Conservation (phyloP, 2,113 vertebrate species). For the Lichenostomus cassidix region DNA sequence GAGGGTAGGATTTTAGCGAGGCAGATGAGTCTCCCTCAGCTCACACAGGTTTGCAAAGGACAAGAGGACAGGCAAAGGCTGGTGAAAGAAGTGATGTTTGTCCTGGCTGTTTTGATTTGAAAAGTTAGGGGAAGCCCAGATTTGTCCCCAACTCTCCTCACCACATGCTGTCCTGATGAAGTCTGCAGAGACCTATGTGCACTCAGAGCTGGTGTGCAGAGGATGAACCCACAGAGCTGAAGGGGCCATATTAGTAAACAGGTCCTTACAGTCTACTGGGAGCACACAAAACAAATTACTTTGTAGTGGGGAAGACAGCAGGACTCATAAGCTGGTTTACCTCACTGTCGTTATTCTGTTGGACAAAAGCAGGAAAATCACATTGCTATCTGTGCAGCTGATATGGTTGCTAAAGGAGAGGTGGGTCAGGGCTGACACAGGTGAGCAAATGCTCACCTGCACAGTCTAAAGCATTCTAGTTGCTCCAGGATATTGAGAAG, state of each 20-base stretch:
- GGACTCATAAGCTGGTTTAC: background rate
- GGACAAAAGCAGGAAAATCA: background rate
- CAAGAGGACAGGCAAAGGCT: background rate
- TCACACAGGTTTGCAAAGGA: background rate
- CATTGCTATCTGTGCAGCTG: background rate
- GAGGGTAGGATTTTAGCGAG: background rate
- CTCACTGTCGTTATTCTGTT: background rate
- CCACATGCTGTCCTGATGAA: rapidly evolving
- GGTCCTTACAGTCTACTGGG: background rate
- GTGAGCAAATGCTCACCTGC: background rate
- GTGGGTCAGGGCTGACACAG: background rate
- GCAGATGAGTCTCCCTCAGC: background rate
- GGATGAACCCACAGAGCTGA: background rate
- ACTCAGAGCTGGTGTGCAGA: background rate
- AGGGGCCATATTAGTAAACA: background rate
- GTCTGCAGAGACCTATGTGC: background rate
- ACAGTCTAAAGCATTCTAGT: background rate
- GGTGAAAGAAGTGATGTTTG: background rate
- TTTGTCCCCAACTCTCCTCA: background rate
- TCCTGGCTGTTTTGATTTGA: background rate
- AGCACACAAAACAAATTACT: background rate
- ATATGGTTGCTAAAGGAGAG: background rate
- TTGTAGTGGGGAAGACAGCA: background rate
- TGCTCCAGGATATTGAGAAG: background rate
- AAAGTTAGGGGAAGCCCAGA: background rate